Evolutionary conservation across 2,797 vertebrate genomes (phyloP).

Genomic region (Paramormyrops hopkinsi): DNA sequence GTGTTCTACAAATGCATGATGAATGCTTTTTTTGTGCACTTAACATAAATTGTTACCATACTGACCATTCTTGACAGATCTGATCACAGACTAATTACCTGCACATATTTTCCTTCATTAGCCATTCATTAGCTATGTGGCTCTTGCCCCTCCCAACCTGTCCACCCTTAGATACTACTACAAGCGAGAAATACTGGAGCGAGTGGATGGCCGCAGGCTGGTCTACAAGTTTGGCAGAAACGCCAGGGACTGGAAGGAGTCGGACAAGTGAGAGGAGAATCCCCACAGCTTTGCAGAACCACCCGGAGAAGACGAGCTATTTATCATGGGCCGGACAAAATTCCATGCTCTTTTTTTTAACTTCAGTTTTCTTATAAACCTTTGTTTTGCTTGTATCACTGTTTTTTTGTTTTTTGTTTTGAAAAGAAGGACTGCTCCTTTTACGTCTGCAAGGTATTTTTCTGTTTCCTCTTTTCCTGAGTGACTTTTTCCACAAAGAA

Average conservation of each 20-base stretch:
- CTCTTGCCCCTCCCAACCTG: background rate
- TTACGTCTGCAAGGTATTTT: conserved; percentile 11
- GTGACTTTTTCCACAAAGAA: background rate
- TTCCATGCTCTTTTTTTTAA: conserved; percentile 12
- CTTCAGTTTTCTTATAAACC: background rate
- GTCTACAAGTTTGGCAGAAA: conserved; percentile 98
- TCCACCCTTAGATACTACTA: conserved; percentile 83
- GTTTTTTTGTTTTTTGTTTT: conserved; percentile 16
- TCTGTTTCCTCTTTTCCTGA: background rate
- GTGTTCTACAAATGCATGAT: background rate
- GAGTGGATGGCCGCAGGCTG: conserved; percentile 89
- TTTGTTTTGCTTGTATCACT: conserved; percentile 36
- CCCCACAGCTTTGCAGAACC: background rate
- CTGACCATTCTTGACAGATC: background rate
- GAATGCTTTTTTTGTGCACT: background rate
- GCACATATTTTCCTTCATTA: background rate
- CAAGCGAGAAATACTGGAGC: conserved; percentile 93
- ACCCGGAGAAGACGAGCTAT: conserved; percentile 41
- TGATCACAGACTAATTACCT: background rate
- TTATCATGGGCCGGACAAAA: conserved; percentile 37
- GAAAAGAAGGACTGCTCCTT: conserved; percentile 12
- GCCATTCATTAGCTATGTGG: background rate
- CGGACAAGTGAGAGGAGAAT: conserved; percentile 69
- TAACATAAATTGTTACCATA: background rate
- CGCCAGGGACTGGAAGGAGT: conserved; percentile 88